Evolutionary conservation across 35 echinoderm and acorn worm genomes (phyloP).

Genomic region (Eucidaris tribuloides): DNA sequence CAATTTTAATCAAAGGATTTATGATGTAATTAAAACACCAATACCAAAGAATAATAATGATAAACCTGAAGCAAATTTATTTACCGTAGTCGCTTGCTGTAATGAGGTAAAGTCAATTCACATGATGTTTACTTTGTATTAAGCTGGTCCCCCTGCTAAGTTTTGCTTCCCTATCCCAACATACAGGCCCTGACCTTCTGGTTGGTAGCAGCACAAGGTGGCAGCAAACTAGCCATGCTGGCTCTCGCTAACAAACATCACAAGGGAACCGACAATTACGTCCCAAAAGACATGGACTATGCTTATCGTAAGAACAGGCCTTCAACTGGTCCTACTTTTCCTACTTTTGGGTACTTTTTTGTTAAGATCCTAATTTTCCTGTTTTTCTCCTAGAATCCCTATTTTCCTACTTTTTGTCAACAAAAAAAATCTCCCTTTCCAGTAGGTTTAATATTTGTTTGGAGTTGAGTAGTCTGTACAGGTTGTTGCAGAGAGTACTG

Average conservation of each 20-base stretch:
- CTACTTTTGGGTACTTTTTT: constrained; percentile 22
- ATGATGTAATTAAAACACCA: too few relatives aligned
- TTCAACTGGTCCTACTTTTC: background rate
- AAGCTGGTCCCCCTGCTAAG: background rate
- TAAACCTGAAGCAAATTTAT: background rate
- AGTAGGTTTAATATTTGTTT: too few relatives aligned
- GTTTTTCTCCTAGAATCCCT: too few relatives aligned
- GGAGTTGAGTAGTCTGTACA: too few relatives aligned
- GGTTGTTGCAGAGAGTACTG: too few relatives aligned
- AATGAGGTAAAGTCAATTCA: background rate
- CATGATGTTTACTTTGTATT: background rate
- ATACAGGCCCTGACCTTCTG: constrained; percentile 62
- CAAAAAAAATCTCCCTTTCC: too few relatives aligned
- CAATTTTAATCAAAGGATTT: background rate
- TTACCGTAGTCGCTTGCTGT: too few relatives aligned
- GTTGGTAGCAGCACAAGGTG: constrained; percentile 72
- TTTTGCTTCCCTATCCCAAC: background rate
- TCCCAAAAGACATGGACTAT: constrained; percentile 76
- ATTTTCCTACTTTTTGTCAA: too few relatives aligned
- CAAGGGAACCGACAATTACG: constrained; percentile 25
- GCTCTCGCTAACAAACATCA: constrained; percentile 69
- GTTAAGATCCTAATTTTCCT: too few relatives aligned
- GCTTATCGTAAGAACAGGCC: constrained; percentile 92
- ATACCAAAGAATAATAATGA: background rate
- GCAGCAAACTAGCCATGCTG: constrained; percentile 48